Conservation (phyloP, 37 sponge, comb jelly and placozoan genomes). For the Amphimedon queenslandica region DNA sequence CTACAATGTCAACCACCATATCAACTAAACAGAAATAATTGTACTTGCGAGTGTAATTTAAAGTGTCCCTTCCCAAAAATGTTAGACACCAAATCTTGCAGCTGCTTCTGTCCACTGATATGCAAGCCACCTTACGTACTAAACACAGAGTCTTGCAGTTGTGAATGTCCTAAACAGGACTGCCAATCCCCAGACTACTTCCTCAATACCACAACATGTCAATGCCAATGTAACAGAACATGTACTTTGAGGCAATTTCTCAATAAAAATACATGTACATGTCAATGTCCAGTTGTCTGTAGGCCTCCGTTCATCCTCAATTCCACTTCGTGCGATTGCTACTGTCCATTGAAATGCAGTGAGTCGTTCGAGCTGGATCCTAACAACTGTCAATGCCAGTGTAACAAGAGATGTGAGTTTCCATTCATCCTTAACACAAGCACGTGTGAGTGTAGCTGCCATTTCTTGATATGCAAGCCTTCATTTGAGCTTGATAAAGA, state of each 20-base stretch:
- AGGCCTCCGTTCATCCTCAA: conserved; percentile 17
- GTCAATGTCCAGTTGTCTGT: conserved; percentile 3
- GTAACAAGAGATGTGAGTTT: not conserved
- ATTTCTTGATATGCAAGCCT: not conserved
- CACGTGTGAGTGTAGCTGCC: not conserved
- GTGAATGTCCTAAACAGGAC: not conserved
- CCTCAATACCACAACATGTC: not conserved
- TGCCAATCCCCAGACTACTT: not conserved
- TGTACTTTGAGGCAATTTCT: too few relatives aligned
- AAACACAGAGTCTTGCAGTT: not conserved
- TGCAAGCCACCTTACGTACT: not conserved
- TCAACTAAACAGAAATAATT: not conserved
- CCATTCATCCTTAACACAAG: not conserved
- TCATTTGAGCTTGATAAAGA: not conserved
- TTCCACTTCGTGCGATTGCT: conserved; percentile 28
- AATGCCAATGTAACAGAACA: too few relatives aligned
- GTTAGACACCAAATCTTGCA: not conserved
- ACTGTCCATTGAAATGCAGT: conserved; percentile 27
- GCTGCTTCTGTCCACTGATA: not conserved
- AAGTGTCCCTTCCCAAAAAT: not conserved
- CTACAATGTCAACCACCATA: not conserved
- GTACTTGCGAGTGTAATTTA: not conserved
- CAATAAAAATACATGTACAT: not conserved
- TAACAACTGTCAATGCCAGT: not conserved
- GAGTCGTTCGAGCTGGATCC: not conserved